Conservation (phyloP, 2,888 invertebrate genomes). For the Mythimna vitellina region DNA sequence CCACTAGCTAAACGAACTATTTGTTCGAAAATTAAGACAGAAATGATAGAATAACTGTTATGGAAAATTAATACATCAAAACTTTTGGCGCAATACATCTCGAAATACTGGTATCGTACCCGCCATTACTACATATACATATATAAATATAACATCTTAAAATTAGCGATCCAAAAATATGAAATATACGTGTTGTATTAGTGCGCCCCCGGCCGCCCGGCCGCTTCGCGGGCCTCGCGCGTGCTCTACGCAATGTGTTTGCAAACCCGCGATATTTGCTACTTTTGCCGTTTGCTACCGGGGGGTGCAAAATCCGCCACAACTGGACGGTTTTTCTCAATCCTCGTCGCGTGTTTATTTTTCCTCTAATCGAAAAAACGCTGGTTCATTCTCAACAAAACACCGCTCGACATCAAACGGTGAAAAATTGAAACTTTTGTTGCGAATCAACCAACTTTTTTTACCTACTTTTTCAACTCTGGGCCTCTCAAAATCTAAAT, state of each 20-base stretch:
- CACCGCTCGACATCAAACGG: slow-evolving; percentile 59
- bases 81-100: slow-evolving; percentile 90
- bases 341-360: slow-evolving; percentile 82
- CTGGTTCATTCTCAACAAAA: slow-evolving; percentile 64
- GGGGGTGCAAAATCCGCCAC: slow-evolving; percentile 88
- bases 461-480: slow-evolving; percentile 76
- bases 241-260: slow-evolving; percentile 25
- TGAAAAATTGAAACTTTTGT: slow-evolving; percentile 61
- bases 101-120: slow-evolving; percentile 89
- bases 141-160: slow-evolving; percentile 91
- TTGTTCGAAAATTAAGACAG: slow-evolving; percentile 75
- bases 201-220: slow-evolving; percentile 85
- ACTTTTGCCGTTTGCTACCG: slow-evolving; percentile 83
- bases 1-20: slow-evolving; percentile 90
- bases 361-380: slow-evolving; percentile 65
- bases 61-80: slow-evolving; percentile 90
- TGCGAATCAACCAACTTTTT: slow-evolving; percentile 71
- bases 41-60: slow-evolving; percentile 84
- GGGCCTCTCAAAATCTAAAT: slow-evolving; percentile 81
- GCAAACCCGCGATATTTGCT: slow-evolving; percentile 68
- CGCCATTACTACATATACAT: slow-evolving; percentile 90
- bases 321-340: slow-evolving; percentile 89
- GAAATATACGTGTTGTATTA: slow-evolving; percentile 90
- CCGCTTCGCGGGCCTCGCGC: slow-evolving; percentile 75
- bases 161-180: slow-evolving; percentile 91